phyloP scores from a whole-genome alignment of 2,888 invertebrate genomes.

The Lypha dubia region DNA sequence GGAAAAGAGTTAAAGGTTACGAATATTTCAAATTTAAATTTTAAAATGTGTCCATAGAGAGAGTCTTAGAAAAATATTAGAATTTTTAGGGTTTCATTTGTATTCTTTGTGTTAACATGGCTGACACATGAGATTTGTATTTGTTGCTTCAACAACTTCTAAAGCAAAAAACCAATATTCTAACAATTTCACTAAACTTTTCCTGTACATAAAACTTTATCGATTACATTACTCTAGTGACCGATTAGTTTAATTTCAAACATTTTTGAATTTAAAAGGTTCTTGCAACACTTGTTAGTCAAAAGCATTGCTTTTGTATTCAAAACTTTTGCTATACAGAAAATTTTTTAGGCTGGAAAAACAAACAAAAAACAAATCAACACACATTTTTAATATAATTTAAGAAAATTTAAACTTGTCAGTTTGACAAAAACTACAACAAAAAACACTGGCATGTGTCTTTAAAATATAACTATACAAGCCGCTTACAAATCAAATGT shows the following conservation, averaged over 20 bases:
- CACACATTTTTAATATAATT: constrained; percentile 34
- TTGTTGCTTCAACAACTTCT: too few species aligned
- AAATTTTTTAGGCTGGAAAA: constrained; percentile 27
- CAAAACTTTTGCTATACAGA: constrained; percentile 11
- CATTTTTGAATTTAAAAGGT: constrained; percentile 31
- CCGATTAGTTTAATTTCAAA: constrained; percentile 41
- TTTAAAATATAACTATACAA: not conserved
- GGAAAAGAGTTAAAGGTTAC: too few species aligned
- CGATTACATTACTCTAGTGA: constrained; percentile 34
- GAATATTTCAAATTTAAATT: too few species aligned
- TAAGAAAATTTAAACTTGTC: constrained; percentile 14
- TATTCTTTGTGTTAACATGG: too few species aligned
- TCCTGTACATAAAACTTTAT: constrained; percentile 17
- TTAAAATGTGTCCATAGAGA: too few species aligned
- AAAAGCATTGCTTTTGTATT: constrained; percentile 46
- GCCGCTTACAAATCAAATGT: constrained; percentile 22
- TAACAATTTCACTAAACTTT: not conserved
- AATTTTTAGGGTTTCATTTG: too few species aligned
- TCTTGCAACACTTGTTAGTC: constrained; percentile 13
- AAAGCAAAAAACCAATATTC: not conserved
- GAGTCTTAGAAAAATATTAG: too few species aligned
- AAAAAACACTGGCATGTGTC: not conserved
- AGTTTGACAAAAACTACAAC: not conserved
- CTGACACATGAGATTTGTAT: not conserved
- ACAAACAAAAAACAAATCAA: not conserved